Percentiles rank a stretch among this genome's conserved stretches.
Evolutionary conservation across 2,797 vertebrate species (phyloP).

Genomic region (Anabacerthia variegaticeps): DNA sequence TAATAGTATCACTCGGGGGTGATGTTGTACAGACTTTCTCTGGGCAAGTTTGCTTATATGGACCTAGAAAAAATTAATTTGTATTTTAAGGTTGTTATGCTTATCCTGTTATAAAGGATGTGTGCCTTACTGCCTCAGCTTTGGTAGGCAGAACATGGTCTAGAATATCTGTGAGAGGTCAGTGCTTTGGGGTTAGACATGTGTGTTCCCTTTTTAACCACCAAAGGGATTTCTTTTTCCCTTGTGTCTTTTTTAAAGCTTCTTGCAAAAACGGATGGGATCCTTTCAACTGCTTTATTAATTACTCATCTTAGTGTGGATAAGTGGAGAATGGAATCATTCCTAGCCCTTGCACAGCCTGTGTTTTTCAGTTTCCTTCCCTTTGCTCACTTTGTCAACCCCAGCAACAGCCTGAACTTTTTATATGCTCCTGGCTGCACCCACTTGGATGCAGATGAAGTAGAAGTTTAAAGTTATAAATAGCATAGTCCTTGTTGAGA

Average conservation of each 20-base stretch:
- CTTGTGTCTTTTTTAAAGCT: not conserved
- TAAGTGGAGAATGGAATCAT: not conserved
- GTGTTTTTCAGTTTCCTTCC: not conserved
- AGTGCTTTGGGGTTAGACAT: not conserved
- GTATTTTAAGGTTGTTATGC: not conserved
- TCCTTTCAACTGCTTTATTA: not conserved
- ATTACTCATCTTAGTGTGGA: not conserved
- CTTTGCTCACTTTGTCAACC: not conserved
- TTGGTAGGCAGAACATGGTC: not conserved
- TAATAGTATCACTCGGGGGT: not conserved
- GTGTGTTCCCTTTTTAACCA: not conserved
- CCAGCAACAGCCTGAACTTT: not conserved
- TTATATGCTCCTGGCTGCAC: not conserved
- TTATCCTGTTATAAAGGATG: not conserved
- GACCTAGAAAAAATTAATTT: not conserved
- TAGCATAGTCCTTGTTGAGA: not conserved
- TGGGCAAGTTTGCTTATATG: not conserved
- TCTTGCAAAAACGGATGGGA: not conserved
- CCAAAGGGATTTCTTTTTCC: not conserved
- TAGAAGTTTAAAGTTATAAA: constrained; percentile 13
- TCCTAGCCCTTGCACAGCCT: not conserved
- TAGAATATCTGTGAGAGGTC: not conserved
- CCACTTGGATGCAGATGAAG: not conserved
- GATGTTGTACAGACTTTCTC: not conserved
- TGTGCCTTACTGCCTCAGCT: not conserved